Percentiles rank a stretch among this genome's conserved stretches.
These are phyloP conservation scores for Caenorhabditis imperialis DNA, from an alignment of 2,888 invertebrate genomes.

Conservation along the genomic window DNA sequence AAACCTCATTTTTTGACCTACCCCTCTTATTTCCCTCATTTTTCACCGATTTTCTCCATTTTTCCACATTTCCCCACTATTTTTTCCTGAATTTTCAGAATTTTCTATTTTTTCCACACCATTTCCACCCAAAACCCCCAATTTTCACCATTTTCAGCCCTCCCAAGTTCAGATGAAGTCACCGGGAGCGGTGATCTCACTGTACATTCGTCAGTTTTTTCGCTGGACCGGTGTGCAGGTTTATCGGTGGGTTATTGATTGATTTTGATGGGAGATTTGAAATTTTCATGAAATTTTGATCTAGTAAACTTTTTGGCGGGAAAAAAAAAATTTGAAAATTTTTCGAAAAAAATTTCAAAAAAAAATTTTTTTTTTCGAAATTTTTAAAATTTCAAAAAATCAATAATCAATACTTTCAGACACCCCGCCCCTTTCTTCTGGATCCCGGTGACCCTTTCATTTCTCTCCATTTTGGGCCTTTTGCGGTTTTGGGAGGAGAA, in stretches of 20 bases:
- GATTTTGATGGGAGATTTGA: too few species aligned
- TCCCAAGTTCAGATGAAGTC: conserved; percentile 58
- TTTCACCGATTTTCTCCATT: too few species aligned
- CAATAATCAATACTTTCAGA: conserved; percentile 38
- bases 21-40: too few species aligned
- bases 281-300: conserved; percentile 9
- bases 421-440: conserved; percentile 68
- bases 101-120: too few species aligned
- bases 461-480: conserved; percentile 60
- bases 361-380: neutral
- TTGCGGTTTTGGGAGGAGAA: conserved; percentile 71
- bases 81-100: too few species aligned
- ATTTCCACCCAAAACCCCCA: too few species aligned
- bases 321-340: neutral
- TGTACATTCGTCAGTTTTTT: conserved; percentile 66
- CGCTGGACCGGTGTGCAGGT: conserved; percentile 62
- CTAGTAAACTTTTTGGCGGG: neutral
- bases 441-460: conserved; percentile 62
- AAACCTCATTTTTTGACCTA: too few species aligned
- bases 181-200: conserved; percentile 67
- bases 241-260: conserved; percentile 61
- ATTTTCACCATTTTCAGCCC: too few species aligned
- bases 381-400: conserved; percentile 5
- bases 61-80: too few species aligned
- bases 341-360: conserved; percentile 1